Percentiles rank a stretch among this genome's conserved stretches.
Conservation (phyloP, 2,113 vertebrate genomes). For the Thryonomys swinderianus region DNA sequence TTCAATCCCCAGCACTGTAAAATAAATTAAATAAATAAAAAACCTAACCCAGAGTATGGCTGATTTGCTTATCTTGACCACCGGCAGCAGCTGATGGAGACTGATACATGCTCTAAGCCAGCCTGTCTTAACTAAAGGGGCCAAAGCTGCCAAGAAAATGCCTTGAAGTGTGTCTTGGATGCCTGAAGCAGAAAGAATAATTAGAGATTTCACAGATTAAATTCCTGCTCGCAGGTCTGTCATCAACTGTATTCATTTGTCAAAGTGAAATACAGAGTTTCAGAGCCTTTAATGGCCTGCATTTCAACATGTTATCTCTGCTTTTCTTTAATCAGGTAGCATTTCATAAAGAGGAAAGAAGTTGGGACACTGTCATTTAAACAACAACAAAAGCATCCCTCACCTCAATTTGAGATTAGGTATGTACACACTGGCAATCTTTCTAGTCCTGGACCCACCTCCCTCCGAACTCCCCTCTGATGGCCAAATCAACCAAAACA, state of each 20-base stretch:
- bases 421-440: background rate
- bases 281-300: background rate
- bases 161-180: background rate
- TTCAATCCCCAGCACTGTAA: background rate
- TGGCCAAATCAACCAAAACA: background rate
- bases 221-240: background rate
- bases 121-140: background rate
- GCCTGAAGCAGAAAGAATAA: slow-evolving; percentile 38
- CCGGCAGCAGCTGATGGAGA: background rate
- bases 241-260: background rate
- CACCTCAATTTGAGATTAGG: background rate
- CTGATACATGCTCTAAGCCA: background rate
- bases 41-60: background rate
- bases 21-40: background rate
- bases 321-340: slow-evolving; percentile 34
- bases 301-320: background rate
- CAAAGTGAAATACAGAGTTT: slow-evolving; percentile 32
- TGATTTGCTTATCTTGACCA: background rate
- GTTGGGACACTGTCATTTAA: background rate
- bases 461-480: background rate
- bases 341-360: background rate
- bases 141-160: slow-evolving; percentile 52
- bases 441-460: background rate
- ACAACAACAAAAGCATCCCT: slow-evolving; percentile 14
- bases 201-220: slow-evolving; percentile 63